phyloP scores from a whole-genome alignment of 2,888 invertebrate genomes.

The Conops quadrifasciatus region DNA sequence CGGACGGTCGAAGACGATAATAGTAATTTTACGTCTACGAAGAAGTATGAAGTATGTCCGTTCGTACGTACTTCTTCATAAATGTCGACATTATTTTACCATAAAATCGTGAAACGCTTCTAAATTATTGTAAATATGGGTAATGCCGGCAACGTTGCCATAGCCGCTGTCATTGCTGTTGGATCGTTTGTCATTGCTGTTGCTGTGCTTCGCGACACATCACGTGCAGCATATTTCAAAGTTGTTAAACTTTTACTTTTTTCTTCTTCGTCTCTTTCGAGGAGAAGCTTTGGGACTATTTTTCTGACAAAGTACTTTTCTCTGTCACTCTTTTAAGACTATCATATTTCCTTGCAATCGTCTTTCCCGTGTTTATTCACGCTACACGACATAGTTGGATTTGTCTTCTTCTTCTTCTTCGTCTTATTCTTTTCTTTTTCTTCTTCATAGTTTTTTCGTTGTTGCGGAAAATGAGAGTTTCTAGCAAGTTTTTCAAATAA shows the following conservation, averaged over 20 bases:
- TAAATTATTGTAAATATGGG: background rate
- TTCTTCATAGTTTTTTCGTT: conserved; percentile 19
- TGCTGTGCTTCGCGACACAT: conserved; percentile 1
- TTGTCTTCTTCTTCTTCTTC: background rate
- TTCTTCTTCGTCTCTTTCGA: background rate
- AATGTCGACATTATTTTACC: background rate
- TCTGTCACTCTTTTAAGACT: background rate
- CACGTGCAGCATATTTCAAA: conserved; percentile 15
- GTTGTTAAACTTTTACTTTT: conserved; percentile 7
- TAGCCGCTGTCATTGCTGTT: background rate
- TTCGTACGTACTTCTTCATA: background rate
- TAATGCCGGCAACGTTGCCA: background rate
- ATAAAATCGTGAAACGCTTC: background rate
- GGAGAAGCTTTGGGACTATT: background rate
- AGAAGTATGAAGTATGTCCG: background rate
- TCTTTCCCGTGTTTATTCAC: no score
- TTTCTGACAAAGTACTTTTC: background rate
- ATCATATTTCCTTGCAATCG: background rate
- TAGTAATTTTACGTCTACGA: no score
- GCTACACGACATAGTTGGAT: no score
- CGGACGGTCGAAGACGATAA: no score
- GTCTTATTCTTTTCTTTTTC: conserved; percentile 4
- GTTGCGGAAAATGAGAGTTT: conserved; percentile 17
- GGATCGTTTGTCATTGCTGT: background rate
- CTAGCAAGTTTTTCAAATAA: conserved; percentile 16